A percentile compares a stretch with the other conserved stretches of the same genome.
Conservation (phyloP, 2,113 vertebrate genomes). For the Forbesichthys agassizii region DNA sequence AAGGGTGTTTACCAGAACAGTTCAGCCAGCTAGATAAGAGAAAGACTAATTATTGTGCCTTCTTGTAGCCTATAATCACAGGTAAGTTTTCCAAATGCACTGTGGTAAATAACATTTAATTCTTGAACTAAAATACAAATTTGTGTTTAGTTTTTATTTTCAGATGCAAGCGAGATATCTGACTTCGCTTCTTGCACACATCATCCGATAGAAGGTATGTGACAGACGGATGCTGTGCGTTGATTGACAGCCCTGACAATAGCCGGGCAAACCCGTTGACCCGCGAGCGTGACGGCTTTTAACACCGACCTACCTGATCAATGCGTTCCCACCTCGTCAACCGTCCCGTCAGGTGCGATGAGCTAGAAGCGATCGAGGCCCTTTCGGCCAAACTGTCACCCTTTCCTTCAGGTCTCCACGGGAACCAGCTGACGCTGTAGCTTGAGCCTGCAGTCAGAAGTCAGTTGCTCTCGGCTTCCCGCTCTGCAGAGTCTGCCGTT, state of each 20-base stretch:
- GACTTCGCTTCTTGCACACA: too few relatives aligned
- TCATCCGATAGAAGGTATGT: too few relatives aligned
- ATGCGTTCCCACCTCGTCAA: constrained; percentile 33
- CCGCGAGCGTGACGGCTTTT: constrained; percentile 22
- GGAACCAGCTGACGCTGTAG: neutral
- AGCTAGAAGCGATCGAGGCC: constrained; percentile 8
- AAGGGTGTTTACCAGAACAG: neutral
- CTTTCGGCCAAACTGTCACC: constrained; percentile 8
- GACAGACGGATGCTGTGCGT: neutral
- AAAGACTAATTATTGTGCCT: neutral
- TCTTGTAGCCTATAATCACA: too few relatives aligned
- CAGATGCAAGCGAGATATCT: too few relatives aligned
- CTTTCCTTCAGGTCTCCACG: constrained; percentile 1
- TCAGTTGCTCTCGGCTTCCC: neutral
- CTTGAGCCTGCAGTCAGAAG: neutral
- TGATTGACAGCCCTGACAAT: neutral
- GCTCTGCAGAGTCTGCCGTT: neutral
- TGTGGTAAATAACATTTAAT: too few relatives aligned
- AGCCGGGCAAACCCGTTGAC: neutral
- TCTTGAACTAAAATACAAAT: too few relatives aligned
- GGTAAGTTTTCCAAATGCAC: too few relatives aligned
- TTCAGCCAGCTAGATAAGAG: neutral
- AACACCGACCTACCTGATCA: constrained; percentile 42
- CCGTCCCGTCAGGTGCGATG: constrained; percentile 32
- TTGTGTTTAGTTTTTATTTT: too few relatives aligned